phyloP scores from a whole-genome alignment of 92 coral and sea anemone species.

The Muricea muricata region DNA sequence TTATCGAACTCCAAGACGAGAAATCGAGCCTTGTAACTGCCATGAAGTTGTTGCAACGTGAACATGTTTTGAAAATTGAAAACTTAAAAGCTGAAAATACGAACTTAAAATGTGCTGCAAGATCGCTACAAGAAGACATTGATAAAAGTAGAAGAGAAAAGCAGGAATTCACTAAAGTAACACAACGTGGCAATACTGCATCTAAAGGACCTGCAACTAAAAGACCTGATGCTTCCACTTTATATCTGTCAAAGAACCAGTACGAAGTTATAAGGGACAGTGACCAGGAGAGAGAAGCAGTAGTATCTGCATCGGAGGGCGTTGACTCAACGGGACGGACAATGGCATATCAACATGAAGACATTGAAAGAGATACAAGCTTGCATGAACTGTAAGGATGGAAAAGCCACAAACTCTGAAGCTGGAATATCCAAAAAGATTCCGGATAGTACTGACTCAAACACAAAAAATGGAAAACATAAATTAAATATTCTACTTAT shows the following conservation, averaged over 20 bases:
- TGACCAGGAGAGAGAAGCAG: background rate
- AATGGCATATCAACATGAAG: background rate
- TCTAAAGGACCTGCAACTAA: background rate
- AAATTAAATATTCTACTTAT: constrained; percentile 7
- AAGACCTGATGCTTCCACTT: background rate
- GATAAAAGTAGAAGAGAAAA: background rate
- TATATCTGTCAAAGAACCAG: too few species aligned
- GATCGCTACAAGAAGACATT: constrained; percentile 16
- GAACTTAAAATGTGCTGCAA: constrained; percentile 4
- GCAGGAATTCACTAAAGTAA: background rate
- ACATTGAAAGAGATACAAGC: background rate
- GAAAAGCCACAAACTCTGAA: background rate
- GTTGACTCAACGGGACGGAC: background rate
- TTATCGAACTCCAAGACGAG: background rate
- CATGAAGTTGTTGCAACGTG: constrained; percentile 4
- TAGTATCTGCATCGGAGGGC: background rate
- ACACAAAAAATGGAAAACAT: background rate
- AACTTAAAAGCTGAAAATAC: background rate
- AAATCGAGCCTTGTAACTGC: constrained; percentile 17
- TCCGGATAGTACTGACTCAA: background rate
- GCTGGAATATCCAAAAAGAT: background rate
- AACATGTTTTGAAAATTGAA: too few species aligned
- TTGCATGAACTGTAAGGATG: background rate
- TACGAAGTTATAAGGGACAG: background rate
- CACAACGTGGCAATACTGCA: background rate